A percentile compares a stretch with the other conserved stretches of the same genome.
These are phyloP conservation scores for Agrotis ipsilon DNA, from an alignment of 2,888 invertebrate species.

Conservation along the genomic window DNA sequence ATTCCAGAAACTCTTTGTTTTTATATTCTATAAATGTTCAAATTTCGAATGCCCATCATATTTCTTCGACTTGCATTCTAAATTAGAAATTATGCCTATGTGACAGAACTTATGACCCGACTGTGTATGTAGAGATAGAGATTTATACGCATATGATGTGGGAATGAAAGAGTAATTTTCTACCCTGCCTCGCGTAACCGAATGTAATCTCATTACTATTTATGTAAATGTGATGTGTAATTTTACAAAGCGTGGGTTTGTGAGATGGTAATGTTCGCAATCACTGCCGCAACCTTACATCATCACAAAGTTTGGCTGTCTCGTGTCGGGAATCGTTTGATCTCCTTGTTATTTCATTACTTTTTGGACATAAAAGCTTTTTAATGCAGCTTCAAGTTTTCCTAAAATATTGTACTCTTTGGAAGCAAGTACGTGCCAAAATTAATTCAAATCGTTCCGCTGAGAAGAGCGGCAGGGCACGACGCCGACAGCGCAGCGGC, in stretches of 20 bases:
- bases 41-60: neutral
- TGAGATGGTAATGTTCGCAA: slow-evolving; percentile 48
- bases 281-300: slow-evolving; percentile 46
- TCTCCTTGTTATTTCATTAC: neutral
- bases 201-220: slow-evolving; percentile 69
- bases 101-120: slow-evolving; percentile 2
- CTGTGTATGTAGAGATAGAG: slow-evolving; percentile 60
- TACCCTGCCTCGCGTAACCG: slow-evolving; percentile 67
- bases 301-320: slow-evolving; percentile 23
- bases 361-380: neutral
- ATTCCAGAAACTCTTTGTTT: slow-evolving; percentile 1
- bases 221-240: slow-evolving; percentile 64
- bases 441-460: slow-evolving; percentile 65
- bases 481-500: slow-evolving; percentile 27
- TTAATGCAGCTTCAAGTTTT: slow-evolving; percentile 18
- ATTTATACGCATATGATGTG: slow-evolving; percentile 73
- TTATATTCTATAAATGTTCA: neutral
- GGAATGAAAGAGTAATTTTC: slow-evolving; percentile 75
- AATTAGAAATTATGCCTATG: neutral
- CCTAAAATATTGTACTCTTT: slow-evolving; percentile 32
- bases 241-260: slow-evolving; percentile 61
- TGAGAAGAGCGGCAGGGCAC: slow-evolving; percentile 37
- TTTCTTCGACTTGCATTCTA: neutral
- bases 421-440: slow-evolving; percentile 58
- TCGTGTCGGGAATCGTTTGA: slow-evolving; percentile 13